A percentile compares a stretch with the other conserved stretches of the same genome.
These are phyloP conservation scores for Diuraphis noxia DNA, from an alignment of 1,140 invertebrate genomes.

Conservation along the genomic window DNA sequence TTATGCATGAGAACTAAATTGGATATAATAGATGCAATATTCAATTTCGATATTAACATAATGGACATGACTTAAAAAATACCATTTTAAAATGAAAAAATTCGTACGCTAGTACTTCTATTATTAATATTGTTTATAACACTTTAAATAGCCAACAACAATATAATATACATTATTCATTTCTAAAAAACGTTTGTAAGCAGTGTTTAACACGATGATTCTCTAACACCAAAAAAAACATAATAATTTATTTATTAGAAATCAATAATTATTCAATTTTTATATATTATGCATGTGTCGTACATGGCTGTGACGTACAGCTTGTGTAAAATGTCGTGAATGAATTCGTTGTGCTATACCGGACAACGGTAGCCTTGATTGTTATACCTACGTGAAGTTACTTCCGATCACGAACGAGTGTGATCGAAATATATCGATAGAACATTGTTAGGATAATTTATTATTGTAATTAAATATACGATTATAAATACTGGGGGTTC, in stretches of 20 bases:
- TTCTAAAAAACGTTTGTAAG: neutral
- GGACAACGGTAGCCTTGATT: neutral
- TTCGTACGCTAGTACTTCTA: too few species aligned
- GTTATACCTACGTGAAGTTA: conserved; percentile 25
- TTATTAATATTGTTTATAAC: too few species aligned
- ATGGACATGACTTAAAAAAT: too few species aligned
- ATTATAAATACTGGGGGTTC: neutral
- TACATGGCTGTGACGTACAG: neutral
- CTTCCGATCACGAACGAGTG: neutral
- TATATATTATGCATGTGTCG: neutral
- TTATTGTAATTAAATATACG: neutral
- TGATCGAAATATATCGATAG: neutral
- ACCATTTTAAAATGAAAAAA: too few species aligned
- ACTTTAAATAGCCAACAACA: neutral
- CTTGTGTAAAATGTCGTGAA: neutral
- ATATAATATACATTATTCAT: neutral
- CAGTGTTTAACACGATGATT: neutral
- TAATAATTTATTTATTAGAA: neutral
- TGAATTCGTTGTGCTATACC: neutral
- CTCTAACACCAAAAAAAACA: neutral
- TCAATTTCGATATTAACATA: neutral
- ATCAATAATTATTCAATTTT: neutral
- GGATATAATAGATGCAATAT: neutral
- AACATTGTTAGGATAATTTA: neutral
- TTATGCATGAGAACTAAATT: neutral